Conservation (phyloP, 2,113 vertebrate species). For the Lathamus discolor region DNA sequence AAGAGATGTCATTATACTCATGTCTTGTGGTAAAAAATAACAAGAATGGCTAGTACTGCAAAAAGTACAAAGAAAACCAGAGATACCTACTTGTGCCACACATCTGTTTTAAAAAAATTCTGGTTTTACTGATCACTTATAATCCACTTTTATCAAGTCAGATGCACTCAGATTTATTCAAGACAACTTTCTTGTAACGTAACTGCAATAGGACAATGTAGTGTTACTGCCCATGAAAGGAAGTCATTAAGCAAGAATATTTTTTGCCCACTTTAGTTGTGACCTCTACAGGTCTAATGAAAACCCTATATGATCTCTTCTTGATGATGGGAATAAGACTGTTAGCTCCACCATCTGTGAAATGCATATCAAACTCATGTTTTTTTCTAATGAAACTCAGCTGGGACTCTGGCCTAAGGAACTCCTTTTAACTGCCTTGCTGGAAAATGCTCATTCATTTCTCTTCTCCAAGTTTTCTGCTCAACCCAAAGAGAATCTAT, state of each 20-base stretch:
- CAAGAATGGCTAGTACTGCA: neutral
- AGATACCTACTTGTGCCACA: neutral
- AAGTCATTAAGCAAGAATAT: neutral
- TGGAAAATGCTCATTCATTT: slow-evolving; percentile 19
- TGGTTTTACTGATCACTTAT: neutral
- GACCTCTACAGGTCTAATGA: neutral
- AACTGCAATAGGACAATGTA: neutral
- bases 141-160: neutral
- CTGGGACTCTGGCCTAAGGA: neutral
- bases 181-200: neutral
- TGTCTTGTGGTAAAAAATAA: neutral
- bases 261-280: neutral
- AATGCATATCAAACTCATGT: slow-evolving; percentile 6
- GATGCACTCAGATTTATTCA: neutral
- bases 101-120: neutral
- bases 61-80: neutral
- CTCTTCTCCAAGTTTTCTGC: slow-evolving; percentile 14
- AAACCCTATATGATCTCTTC: neutral
- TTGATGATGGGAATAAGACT: neutral
- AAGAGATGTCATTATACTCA: neutral
- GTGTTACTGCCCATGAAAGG: neutral
- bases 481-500: slow-evolving; percentile 17
- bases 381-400: slow-evolving; percentile 33
- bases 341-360: slow-evolving; percentile 29
- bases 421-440: neutral